phyloP scores from a whole-genome alignment of 2,113 vertebrate species.

The Anhinga rufa region DNA sequence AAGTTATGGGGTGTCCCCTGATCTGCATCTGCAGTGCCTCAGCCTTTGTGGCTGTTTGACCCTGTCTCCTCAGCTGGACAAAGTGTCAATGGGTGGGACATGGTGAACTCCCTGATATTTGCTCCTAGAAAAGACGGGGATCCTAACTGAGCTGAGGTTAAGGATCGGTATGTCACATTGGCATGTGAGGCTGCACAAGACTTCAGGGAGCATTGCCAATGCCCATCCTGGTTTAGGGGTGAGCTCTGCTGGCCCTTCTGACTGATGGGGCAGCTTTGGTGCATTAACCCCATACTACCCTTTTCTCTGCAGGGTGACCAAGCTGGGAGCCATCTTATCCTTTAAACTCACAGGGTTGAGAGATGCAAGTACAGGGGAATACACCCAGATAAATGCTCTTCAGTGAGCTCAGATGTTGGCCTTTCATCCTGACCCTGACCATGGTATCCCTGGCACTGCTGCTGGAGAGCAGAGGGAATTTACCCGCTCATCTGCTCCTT shows the following conservation, averaged over 20 bases:
- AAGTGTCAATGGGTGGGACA: neutral
- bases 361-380: neutral
- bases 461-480: neutral
- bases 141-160: neutral
- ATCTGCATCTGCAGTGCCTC: neutral
- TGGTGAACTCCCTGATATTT: neutral
- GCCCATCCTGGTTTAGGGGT: neutral
- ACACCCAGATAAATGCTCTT: neutral
- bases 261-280: neutral
- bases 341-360: neutral
- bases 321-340: neutral
- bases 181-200: neutral
- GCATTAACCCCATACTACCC: neutral
- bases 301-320: neutral
- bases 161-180: neutral
- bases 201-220: neutral
- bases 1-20: neutral
- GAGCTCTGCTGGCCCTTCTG: neutral
- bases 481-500: neutral
- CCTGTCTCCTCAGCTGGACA: neutral
- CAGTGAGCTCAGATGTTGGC: neutral
- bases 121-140: neutral
- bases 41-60: neutral
- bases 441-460: neutral
- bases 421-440: neutral